phyloP scores from a whole-genome alignment of 2,797 vertebrate species.

The Gambusia yucatana region DNA sequence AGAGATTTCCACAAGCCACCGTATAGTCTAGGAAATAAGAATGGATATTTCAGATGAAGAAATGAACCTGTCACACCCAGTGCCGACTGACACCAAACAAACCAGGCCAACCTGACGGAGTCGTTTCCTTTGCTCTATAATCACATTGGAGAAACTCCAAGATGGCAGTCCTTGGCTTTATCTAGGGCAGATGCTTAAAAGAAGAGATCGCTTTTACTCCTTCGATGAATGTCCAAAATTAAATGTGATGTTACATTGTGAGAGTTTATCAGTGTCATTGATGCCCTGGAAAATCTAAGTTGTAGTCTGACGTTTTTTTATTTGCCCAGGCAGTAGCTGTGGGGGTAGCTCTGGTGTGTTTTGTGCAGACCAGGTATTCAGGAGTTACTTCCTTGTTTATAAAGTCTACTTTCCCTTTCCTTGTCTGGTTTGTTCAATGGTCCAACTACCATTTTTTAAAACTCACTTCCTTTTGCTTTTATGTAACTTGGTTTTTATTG shows the following conservation, averaged over 20 bases:
- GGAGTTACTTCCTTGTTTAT: background rate
- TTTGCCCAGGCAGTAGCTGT: slow-evolving; percentile 3
- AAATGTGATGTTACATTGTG: background rate
- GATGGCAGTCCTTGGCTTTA: background rate
- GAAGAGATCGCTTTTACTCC: background rate
- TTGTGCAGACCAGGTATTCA: slow-evolving; percentile 18
- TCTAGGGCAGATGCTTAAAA: background rate
- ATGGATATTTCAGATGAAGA: background rate
- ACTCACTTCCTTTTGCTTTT: slow-evolving; percentile 11
- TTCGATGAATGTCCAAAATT: background rate
- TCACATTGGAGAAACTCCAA: background rate
- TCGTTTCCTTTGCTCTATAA: background rate
- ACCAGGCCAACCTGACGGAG: background rate
- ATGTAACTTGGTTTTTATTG: background rate
- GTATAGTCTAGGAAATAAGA: background rate
- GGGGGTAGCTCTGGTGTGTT: slow-evolving; percentile 1
- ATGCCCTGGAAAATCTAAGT: background rate
- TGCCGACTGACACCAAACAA: background rate
- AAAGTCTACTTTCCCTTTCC: background rate
- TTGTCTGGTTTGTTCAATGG: background rate
- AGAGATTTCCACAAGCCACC: background rate
- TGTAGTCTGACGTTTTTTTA: background rate
- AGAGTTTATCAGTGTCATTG: background rate
- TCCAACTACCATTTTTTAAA: background rate
- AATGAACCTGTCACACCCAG: background rate